Conservation (phyloP, 2,797 vertebrate species). For the Potorous gilbertii region DNA sequence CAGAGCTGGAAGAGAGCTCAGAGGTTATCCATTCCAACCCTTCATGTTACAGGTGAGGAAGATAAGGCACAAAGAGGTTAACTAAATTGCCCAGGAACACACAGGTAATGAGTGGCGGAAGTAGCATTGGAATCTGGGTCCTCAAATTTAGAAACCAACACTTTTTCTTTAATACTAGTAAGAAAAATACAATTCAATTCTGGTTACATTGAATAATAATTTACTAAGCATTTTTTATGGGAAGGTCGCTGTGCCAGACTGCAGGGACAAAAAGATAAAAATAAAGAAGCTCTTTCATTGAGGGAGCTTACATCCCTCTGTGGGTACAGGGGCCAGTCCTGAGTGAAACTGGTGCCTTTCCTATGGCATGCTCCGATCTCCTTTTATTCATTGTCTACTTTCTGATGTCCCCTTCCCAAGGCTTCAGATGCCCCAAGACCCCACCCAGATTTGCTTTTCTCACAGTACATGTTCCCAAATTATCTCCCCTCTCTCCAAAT, state of each 20-base stretch:
- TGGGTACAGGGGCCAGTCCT: not conserved
- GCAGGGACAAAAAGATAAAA: not conserved
- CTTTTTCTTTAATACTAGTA: not conserved
- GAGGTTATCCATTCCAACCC: not conserved
- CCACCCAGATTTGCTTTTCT: not conserved
- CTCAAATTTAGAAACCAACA: not conserved
- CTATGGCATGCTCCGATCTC: not conserved
- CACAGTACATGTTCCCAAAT: conserved; percentile 25
- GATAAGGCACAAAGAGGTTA: not conserved
- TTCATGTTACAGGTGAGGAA: not conserved
- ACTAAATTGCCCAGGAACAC: not conserved
- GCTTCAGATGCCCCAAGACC: conserved; percentile 6
- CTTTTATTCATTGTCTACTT: not conserved
- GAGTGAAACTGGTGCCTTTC: not conserved
- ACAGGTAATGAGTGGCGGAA: not conserved
- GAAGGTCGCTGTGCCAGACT: not conserved
- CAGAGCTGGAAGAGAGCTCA: not conserved
- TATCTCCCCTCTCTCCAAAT: not conserved
- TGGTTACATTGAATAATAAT: not conserved
- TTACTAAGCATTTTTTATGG: not conserved
- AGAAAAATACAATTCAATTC: not conserved
- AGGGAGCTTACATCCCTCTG: not conserved
- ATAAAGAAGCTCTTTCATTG: not conserved
- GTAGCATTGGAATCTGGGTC: not conserved
- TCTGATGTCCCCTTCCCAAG: not conserved